These are phyloP conservation scores for Darevskia nairensis DNA, from an alignment of 2,797 vertebrate species.

Conservation along the genomic window DNA sequence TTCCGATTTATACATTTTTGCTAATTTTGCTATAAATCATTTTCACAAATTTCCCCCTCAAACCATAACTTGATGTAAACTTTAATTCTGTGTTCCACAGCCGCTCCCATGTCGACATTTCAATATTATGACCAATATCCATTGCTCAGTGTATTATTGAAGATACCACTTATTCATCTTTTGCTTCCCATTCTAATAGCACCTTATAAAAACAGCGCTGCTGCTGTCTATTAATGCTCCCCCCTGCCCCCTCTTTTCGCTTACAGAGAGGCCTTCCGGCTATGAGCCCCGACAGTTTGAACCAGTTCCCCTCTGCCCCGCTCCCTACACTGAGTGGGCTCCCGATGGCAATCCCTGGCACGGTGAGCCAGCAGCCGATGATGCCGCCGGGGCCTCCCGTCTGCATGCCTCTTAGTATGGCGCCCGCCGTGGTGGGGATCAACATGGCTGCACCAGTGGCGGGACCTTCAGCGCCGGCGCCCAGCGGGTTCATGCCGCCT, in stretches of 20 bases:
- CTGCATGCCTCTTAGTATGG: constrained; percentile 82
- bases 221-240: too few relatives aligned
- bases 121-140: too few relatives aligned
- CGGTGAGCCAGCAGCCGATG: constrained; percentile 86
- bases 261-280: constrained; percentile 91
- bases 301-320: constrained; percentile 92
- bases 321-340: constrained; percentile 90
- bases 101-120: too few relatives aligned
- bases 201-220: too few relatives aligned
- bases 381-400: constrained; percentile 77
- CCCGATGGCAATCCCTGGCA: constrained; percentile 84
- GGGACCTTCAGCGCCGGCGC: constrained; percentile 69
- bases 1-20: too few relatives aligned
- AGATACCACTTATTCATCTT: too few relatives aligned
- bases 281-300: constrained; percentile 91
- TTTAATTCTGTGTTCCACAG: too few relatives aligned
- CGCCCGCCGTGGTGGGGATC: constrained; percentile 84
- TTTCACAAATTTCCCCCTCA: too few relatives aligned
- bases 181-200: too few relatives aligned
- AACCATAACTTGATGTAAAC: too few relatives aligned
- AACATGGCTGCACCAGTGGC: constrained; percentile 71
- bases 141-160: too few relatives aligned
- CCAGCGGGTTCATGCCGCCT: constrained; percentile 75
- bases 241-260: constrained; percentile 1
- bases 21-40: too few relatives aligned